Evolutionary conservation across 1,140 invertebrate genomes (phyloP), one percentile per base, ranked within the genome.

Genomic region (Mercenaria mercenaria): DNA sequence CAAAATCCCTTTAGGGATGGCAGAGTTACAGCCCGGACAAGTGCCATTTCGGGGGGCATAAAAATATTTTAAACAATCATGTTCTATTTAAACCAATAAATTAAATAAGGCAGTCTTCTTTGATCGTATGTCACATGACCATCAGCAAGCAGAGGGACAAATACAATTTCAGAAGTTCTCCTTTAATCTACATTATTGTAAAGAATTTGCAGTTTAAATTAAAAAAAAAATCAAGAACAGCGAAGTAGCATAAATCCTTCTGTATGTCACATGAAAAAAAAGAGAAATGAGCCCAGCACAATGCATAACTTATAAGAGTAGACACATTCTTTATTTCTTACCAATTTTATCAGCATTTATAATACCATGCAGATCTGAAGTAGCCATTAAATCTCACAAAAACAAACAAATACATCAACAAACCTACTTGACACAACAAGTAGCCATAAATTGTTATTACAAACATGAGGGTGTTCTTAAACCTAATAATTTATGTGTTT

Each of bases 381-480:
- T 18, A 72, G 67, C 67, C 34, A 72, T 72, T 72, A 72, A 72
- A 39, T 41, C 37, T 72, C 37, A 72, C 67, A 72, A 72, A 72
- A 39, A 72, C 67, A 72, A 72, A 72, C 67, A 72, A 37, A 39
- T 37, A 72, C 37, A 10, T 39, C 29, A 2, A 41, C 67, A 72
- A 72, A 72, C 34, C n/a, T 34, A 72, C 67, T 72, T 72, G 67
- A 41, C 67, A 72, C 67, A 72, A 10, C 15, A 29, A 72, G 67
- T 39, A 34, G 29, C 29, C 67, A 39, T 72, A 72, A 72, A 72
- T 72, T 64, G 59, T 64, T 29, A 29, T 29, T 64, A n/a, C 59
- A 64, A 64, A 64, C 59, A 64, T 29, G 26, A 64, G 15, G 1
- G 26, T 64, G n/a, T 6, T 64, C 59, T n/a, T 29, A 8, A 15